These are phyloP conservation scores for Phaethon lepturus DNA, from an alignment of 2,113 vertebrate genomes.

Conservation along the genomic window DNA sequence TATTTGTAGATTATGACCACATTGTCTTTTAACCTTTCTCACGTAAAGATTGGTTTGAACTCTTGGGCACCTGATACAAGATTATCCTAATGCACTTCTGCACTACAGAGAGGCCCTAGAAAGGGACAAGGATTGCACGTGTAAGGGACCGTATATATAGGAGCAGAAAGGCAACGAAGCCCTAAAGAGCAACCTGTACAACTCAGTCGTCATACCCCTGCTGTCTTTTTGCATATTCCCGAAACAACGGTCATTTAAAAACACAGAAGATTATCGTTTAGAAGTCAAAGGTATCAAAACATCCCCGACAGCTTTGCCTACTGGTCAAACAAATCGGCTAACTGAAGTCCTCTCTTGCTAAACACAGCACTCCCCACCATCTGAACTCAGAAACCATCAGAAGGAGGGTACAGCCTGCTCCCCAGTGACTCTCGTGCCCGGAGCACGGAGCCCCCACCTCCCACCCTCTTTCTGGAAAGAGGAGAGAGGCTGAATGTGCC, in stretches of 20 bases:
- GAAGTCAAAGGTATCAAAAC: neutral
- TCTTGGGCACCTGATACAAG: neutral
- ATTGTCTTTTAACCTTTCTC: conserved; percentile 46
- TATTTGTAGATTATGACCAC: conserved; percentile 34
- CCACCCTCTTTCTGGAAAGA: neutral
- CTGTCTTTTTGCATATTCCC: neutral
- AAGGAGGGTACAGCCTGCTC: neutral
- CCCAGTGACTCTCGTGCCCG: rapidly evolving
- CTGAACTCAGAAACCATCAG: neutral
- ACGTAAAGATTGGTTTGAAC: conserved; percentile 1
- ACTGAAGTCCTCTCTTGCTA: neutral
- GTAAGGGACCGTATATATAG: rapidly evolving
- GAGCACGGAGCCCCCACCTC: neutral
- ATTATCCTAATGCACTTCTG: neutral
- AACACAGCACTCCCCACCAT: neutral
- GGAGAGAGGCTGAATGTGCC: neutral
- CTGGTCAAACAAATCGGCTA: neutral
- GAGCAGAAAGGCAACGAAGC: neutral
- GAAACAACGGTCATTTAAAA: neutral
- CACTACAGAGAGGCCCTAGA: neutral
- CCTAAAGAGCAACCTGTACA: neutral
- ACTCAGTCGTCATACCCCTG: rapidly evolving
- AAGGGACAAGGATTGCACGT: neutral
- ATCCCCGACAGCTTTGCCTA: rapidly evolving
- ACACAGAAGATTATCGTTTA: neutral